Evolutionary conservation across 2,797 vertebrate genomes (phyloP).

Genomic region (Gouania willdenowi): DNA sequence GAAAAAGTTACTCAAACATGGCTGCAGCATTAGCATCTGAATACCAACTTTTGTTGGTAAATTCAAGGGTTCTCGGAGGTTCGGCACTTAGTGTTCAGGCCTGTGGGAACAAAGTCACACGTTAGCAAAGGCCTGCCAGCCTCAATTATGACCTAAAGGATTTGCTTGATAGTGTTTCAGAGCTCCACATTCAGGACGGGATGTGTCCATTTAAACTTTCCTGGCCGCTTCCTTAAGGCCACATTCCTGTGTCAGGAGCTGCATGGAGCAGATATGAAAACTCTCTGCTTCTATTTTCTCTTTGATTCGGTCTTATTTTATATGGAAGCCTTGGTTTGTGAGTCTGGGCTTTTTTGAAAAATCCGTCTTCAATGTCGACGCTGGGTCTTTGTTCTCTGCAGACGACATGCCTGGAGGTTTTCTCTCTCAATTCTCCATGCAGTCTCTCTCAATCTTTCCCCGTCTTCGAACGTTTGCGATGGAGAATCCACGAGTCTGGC

Average conservation of each 20-base stretch:
- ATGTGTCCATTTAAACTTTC: conserved; percentile 53
- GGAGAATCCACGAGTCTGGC: conserved; percentile 26
- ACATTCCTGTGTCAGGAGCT: conserved; percentile 13
- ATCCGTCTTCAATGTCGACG: conserved; percentile 47
- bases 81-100: conserved; percentile 66
- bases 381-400: conserved; percentile 50
- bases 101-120: conserved; percentile 71
- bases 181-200: conserved; percentile 37
- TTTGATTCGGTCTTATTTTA: conserved; percentile 41
- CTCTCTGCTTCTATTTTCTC: conserved; percentile 24
- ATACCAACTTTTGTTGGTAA: conserved; percentile 77
- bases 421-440: conserved; percentile 1
- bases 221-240: conserved; percentile 29
- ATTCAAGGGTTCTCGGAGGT: conserved; percentile 75
- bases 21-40: conserved; percentile 77
- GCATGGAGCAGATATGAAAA: conserved; percentile 13
- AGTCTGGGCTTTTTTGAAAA: conserved; percentile 46
- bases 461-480: conserved; percentile 15
- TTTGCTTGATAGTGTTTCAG: conserved; percentile 51
- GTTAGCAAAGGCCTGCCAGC: conserved; percentile 68
- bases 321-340: conserved; percentile 25
- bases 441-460: conserved; percentile 12
- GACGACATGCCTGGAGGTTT: conserved; percentile 36
- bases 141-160: conserved; percentile 67
- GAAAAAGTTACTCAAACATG: conserved; percentile 64